Base-by-base conservation (phyloP, 2,113 vertebrate genomes). In the Anser brachyrhynchus region DNA sequence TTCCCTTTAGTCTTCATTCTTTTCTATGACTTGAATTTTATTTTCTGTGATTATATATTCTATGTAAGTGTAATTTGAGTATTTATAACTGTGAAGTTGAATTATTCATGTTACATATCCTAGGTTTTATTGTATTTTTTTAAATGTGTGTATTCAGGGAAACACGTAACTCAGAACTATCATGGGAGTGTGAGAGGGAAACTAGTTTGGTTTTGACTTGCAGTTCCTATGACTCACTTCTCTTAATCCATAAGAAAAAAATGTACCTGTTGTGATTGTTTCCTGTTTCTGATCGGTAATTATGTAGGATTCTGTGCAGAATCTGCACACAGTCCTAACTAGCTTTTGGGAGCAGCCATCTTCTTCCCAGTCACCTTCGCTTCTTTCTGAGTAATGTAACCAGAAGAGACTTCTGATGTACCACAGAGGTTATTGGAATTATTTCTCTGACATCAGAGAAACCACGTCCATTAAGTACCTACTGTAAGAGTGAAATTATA, bases 31-130 rank as follows among this genome's bases (percentile, higher is more conserved):
- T 99, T 99, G 98, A 99, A 99, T 97, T 98, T 98, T 98, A 97
- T 98, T 98, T 98, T 96, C 96, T 97, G 86, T 98, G 95, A 97
- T 97, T 98, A 92, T 96, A 96, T 98, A 98, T 98, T 98, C 97
- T 98, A 87, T 98, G 97, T 98, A 98, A 97, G 96, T 98, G 97
- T 98, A 98, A 98, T 99, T 99, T 98, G 97, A 98, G 98, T 99
- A 99, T 99, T 99, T 99, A 98, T 99, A 98, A 99, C 98, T 98
- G 98, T 99, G 98, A 99, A 99, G 97, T 98, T 98, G 97, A 98
- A 98, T 98, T 98, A 98, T 98, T 99, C 98, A 98, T 98, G 98
- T 99, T 99, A 98, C 98, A 98, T 98, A 98, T 98, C 96, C 93
- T 98, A 95, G 97, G 96, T 97, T 98, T 96, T 97, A 96, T 92